phyloP scores from a whole-genome alignment of 92 coral and sea anemone genomes.

The Siderastrea siderea region DNA sequence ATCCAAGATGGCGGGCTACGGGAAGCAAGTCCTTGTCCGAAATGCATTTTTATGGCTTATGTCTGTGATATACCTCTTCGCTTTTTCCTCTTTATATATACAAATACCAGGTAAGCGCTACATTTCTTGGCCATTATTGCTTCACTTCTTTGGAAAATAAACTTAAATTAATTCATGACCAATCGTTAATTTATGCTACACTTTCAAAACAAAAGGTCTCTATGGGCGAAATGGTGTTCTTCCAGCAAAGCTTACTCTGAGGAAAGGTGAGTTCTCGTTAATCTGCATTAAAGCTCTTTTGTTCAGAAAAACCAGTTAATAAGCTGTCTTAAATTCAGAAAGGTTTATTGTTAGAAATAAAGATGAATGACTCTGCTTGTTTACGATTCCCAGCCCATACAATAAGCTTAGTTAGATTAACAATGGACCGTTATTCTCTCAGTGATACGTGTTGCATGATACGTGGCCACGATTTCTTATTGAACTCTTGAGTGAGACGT shows the following conservation, averaged over 20 bases:
- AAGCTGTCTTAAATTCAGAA: neutral
- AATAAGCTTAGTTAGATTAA: neutral
- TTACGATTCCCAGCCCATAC: no score
- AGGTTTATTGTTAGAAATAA: neutral
- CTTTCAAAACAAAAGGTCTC: constrained; percentile 73
- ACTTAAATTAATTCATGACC: neutral
- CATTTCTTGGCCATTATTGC: neutral
- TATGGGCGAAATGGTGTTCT: constrained; percentile 93
- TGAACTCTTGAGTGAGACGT: neutral
- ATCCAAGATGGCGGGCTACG: constrained; percentile 85
- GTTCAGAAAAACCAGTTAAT: neutral
- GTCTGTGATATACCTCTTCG: constrained; percentile 86
- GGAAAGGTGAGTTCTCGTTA: constrained; percentile 69
- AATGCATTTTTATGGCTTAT: constrained; percentile 85
- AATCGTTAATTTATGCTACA: neutral
- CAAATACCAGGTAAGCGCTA: constrained; percentile 91
- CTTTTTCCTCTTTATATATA: constrained; percentile 90
- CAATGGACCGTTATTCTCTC: neutral
- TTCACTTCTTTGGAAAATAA: neutral
- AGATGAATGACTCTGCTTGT: neutral
- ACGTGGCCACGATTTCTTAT: neutral
- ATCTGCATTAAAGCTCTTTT: neutral
- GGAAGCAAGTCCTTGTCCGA: constrained; percentile 77
- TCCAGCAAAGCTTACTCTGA: constrained; percentile 84
- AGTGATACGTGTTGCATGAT: neutral